These are phyloP conservation scores for Raja brachyura DNA, from an alignment of 2,113 vertebrate genomes.

Conservation along the genomic window DNA sequence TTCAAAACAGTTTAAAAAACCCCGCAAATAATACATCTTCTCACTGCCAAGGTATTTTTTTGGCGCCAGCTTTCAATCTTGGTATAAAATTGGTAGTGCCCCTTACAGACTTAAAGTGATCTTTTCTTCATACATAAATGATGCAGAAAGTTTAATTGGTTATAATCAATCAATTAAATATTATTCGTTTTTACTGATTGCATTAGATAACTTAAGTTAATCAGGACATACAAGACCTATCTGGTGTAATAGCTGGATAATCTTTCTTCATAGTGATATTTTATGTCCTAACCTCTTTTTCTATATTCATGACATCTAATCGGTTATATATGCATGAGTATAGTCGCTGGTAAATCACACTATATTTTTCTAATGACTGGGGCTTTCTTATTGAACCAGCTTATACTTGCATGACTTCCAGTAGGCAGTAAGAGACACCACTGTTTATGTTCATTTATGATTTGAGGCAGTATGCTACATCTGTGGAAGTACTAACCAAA, in stretches of 20 bases:
- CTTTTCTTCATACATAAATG: not conserved
- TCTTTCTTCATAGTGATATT: not conserved
- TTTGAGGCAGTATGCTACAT: not conserved
- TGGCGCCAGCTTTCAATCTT: not conserved
- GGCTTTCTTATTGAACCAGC: not conserved
- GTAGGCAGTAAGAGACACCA: not conserved
- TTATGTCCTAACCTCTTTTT: not conserved
- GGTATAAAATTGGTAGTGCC: not conserved
- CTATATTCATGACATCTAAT: not conserved
- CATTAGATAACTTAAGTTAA: not conserved
- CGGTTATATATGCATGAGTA: not conserved
- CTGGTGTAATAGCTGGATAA: not conserved
- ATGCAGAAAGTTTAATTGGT: not conserved
- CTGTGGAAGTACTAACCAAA: not conserved
- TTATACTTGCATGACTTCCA: not conserved
- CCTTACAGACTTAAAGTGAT: not conserved
- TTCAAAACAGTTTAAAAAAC: not conserved
- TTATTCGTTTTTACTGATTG: not conserved
- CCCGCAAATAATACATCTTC: not conserved
- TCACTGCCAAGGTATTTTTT: not conserved
- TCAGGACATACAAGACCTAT: not conserved
- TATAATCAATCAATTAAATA: not conserved
- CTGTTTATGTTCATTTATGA: not conserved
- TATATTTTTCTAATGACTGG: not conserved
- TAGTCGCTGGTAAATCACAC: not conserved